Base-by-base conservation (phyloP, 2,797 vertebrate genomes). In the Meriones psammophilus region DNA sequence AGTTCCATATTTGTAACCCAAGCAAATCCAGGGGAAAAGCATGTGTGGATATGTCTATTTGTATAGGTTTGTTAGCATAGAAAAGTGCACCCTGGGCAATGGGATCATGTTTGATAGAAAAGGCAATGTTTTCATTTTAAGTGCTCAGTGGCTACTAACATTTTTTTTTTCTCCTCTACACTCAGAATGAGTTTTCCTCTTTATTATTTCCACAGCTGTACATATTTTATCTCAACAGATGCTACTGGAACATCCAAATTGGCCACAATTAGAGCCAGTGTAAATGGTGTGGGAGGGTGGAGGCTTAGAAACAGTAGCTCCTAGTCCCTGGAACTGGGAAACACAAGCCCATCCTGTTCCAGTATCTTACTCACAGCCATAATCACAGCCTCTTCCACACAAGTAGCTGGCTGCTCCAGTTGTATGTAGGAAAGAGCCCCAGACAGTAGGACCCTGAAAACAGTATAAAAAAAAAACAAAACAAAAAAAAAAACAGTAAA, bases 161-260 rank as follows among this genome's bases (percentile, higher is more conserved):
- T 85, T 78, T 78, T 46, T 74, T 76, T 12, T 77, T 17, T 1
- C 1, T 73, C 36, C 74, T 0, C 20, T 4, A 73, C 56, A 92
- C 15, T 80, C 18, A 94, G 88, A 76, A 46, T 68, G n/a, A 24
- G n/a, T 91, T 95, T 96, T 96, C 15, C 26, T 87, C 91, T 90
- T 93, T 78, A 89, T 94, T 94, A 92, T 97, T 94, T 71, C 89
- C 83, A 89, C 79, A 92, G 66, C 84, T 96, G 88, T 96, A 84
- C 68, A 84, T 94, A 87, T 92, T 97, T 97, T 95, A 90, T 95
- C 17, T 46, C 69, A 79, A 81, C 18, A 15, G 89, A 88, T 96
- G 71, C 76, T 96, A 64, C 42, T 54, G 73, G 33, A 83, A 85
- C 22, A 96, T 95, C 54, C 80, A 96, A 97, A 96, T 56, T 74